phyloP scores from a whole-genome alignment of 2,888 invertebrate genomes.

The Taphrorychus bicolor region DNA sequence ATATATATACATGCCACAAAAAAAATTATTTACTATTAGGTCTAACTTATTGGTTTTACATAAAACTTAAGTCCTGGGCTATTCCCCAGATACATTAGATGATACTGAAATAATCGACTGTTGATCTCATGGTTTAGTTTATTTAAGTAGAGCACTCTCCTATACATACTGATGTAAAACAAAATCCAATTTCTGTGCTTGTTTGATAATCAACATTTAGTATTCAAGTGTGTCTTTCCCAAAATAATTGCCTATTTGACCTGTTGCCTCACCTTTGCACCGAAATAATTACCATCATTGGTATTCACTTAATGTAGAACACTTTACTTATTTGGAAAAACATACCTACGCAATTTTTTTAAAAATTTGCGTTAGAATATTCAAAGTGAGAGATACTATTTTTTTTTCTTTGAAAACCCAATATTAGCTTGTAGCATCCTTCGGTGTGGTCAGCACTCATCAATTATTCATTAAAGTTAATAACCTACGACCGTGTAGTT shows the following conservation, averaged over 20 bases:
- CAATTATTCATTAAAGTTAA: conserved; percentile 13
- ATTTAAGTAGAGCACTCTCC: too few species aligned
- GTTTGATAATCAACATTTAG: too few species aligned
- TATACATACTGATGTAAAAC: too few species aligned
- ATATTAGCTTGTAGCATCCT: background rate
- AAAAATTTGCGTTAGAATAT: background rate
- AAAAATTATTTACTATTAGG: too few species aligned
- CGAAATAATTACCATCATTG: background rate
- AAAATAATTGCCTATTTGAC: background rate
- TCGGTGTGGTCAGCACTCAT: background rate
- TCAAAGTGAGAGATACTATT: too few species aligned
- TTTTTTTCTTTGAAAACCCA: background rate
- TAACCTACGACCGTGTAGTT: conserved; percentile 7
- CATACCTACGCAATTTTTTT: background rate
- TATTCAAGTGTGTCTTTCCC: background rate
- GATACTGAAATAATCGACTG: too few species aligned
- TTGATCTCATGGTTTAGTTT: too few species aligned
- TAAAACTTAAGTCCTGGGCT: too few species aligned
- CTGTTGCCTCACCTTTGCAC: background rate
- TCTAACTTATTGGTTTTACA: too few species aligned
- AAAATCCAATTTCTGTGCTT: too few species aligned
- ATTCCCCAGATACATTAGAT: too few species aligned
- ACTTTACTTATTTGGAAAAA: background rate
- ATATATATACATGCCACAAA: too few species aligned
- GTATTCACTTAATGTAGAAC: background rate